Base-by-base conservation (phyloP, 2,113 vertebrate species). In the Xiphorhynchus elegans region DNA sequence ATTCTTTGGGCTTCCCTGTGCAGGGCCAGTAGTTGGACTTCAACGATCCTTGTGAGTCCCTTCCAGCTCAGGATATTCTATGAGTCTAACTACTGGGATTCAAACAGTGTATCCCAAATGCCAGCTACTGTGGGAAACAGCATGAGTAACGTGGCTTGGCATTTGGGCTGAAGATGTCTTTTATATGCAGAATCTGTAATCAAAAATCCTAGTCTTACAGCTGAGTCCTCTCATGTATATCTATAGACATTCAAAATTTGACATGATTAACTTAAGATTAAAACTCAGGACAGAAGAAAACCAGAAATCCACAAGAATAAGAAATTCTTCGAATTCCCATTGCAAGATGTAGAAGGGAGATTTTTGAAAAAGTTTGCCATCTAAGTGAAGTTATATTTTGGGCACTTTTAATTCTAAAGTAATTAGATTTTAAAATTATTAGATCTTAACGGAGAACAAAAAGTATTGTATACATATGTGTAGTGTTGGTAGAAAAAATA, bases 11-110 rank as follows among this genome's bases (percentile, higher is more conserved):
- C 39, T 37, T 23, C 33, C 59, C 26, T 33, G 11, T 24, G 15
- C 33, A 59, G 33, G 14, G 60, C 8, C 68, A 39, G 52, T 28
- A 66, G 37, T 2, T 26, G 50, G 42, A 37, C 11, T 50, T 44
- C 0, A 0, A 15, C 11, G 12, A 39, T 20, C 12, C 13, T 59
- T 39, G 8, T 39, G 52, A 15, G 17, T 52, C 23, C 15, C 46
- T 46, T 59, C 23, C 69, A 59, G 6, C 13, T 53, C 39, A 59
- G 39, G 68, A 67, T 74, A 29, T 67, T 59, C 33, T 37, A 25
- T 26, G 53, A 11, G 33, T 52, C 66, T 53, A 59, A 23, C 37
- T 84, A 28, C 20, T 53, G 47, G 31, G 17, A 40, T n/a, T 6
- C 18, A 17, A 85, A 29, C 8, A 3, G 3, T 11, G 49, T 37